Evolutionary conservation across 2,797 vertebrate species (phyloP).

Genomic region (Phoxinus dragarum): DNA sequence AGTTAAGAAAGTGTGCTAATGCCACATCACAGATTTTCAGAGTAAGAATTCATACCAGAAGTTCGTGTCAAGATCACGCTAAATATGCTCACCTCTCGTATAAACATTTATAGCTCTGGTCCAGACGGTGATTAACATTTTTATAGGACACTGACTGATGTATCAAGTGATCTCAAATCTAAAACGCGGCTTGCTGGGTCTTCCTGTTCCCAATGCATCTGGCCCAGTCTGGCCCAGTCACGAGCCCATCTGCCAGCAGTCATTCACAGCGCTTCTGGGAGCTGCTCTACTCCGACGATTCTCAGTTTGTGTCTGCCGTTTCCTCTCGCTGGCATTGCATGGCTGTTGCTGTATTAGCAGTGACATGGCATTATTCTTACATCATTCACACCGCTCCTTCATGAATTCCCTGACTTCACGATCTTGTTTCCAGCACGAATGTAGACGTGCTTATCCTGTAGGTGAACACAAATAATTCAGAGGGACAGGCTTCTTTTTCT

Average conservation of each 20-base stretch:
- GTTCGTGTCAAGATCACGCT: constrained; percentile 32
- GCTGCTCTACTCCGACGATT: constrained; percentile 60
- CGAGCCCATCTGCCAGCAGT: constrained; percentile 61
- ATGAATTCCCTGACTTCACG: constrained; percentile 63
- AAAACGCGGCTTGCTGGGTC: constrained; percentile 58
- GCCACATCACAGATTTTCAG: not conserved
- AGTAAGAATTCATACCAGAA: constrained; percentile 1
- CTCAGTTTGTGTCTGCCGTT: constrained; percentile 32
- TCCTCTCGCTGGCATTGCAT: constrained; percentile 57
- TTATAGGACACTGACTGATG: constrained; percentile 70
- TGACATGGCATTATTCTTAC: constrained; percentile 34
- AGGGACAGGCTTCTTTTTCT: constrained; percentile 50
- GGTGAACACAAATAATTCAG: constrained; percentile 56
- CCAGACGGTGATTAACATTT: constrained; percentile 78
- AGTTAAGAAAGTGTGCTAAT: not conserved
- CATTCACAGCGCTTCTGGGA: constrained; percentile 69
- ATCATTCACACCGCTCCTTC: constrained; percentile 49
- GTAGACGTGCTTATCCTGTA: not conserved
- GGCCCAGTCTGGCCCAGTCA: constrained; percentile 61
- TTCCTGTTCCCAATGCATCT: constrained; percentile 60
- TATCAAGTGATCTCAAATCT: constrained; percentile 71
- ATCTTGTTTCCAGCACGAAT: constrained; percentile 51
- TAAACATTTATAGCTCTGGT: constrained; percentile 72
- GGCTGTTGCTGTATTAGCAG: constrained; percentile 42
- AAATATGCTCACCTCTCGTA: constrained; percentile 58